phyloP scores from a whole-genome alignment of 2,888 invertebrate species.

The Leucoma salicis region DNA sequence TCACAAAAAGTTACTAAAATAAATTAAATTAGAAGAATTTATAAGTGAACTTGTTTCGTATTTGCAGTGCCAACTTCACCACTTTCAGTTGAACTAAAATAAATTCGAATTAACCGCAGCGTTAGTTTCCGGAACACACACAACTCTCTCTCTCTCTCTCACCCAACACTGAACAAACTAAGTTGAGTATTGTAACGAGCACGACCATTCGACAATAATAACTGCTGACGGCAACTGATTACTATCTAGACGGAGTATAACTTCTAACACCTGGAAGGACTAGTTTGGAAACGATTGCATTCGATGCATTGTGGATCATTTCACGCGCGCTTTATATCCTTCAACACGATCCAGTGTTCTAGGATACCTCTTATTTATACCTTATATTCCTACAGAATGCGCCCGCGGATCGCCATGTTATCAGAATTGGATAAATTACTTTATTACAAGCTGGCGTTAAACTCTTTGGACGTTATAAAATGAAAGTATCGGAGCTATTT shows the following conservation, averaged over 20 bases:
- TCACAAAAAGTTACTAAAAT: too few relatives aligned
- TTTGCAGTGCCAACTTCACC: slow-evolving; percentile 4
- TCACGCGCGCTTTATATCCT: slow-evolving; percentile 34
- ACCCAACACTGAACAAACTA: slow-evolving; percentile 21
- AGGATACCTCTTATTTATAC: slow-evolving; percentile 50
- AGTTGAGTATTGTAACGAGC: slow-evolving; percentile 22
- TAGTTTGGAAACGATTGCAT: slow-evolving; percentile 26
- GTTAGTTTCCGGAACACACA: slow-evolving; percentile 7
- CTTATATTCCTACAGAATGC: slow-evolving; percentile 45
- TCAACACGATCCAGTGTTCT: slow-evolving; percentile 32
- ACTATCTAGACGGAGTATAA: slow-evolving; percentile 9
- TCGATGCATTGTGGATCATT: slow-evolving; percentile 3
- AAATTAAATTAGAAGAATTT: not conserved
- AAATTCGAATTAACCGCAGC: slow-evolving; percentile 17
- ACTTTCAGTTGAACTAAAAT: slow-evolving; percentile 15
- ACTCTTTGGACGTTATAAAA: slow-evolving; percentile 57
- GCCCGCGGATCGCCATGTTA: slow-evolving; percentile 64
- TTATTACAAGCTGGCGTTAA: slow-evolving; percentile 64
- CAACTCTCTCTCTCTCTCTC: too few relatives aligned
- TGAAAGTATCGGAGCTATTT: slow-evolving; percentile 56
- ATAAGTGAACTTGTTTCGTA: slow-evolving; percentile 1
- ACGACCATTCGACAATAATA: slow-evolving; percentile 6
- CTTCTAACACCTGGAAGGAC: slow-evolving; percentile 26
- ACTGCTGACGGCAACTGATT: slow-evolving; percentile 16
- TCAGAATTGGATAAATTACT: slow-evolving; percentile 78